A percentile compares a stretch with the other conserved stretches of the same genome.
These are phyloP conservation scores for Coptodon bakossiorum DNA, from an alignment of 2,113 vertebrate species.

Conservation along the genomic window DNA sequence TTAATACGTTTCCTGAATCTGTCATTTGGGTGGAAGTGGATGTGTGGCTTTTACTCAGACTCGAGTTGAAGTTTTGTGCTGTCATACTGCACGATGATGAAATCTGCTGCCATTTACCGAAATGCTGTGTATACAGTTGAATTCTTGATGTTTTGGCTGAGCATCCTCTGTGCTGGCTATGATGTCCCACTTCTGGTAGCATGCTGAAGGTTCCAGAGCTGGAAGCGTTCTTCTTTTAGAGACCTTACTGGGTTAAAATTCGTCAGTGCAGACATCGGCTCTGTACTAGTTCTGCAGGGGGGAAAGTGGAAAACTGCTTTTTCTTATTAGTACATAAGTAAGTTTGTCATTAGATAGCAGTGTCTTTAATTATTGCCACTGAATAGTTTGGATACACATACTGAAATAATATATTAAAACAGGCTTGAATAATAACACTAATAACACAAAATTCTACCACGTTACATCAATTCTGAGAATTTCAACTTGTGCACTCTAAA, in stretches of 20 bases:
- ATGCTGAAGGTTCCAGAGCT: neutral
- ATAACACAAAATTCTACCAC: neutral
- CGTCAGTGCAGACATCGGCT: neutral
- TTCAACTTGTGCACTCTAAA: neutral
- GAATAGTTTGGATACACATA: neutral
- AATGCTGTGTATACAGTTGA: neutral
- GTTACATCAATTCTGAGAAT: neutral
- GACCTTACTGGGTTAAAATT: neutral
- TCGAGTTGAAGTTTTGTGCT: neutral
- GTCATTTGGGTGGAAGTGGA: neutral
- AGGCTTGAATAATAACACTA: neutral
- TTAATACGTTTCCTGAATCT: neutral
- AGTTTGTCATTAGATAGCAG: neutral
- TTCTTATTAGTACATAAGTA: neutral
- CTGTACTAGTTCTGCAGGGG: neutral
- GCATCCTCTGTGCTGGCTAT: neutral
- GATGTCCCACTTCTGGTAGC: neutral
- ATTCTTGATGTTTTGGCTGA: neutral
- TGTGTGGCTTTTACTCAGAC: neutral
- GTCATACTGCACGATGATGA: neutral
- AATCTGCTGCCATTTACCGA: neutral
- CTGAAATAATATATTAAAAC: neutral
- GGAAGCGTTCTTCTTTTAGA: neutral
- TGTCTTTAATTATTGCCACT: neutral
- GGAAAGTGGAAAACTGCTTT: neutral